Conservation (phyloP, 2,888 invertebrate species). For the Hydroisotoma schaefferi region DNA sequence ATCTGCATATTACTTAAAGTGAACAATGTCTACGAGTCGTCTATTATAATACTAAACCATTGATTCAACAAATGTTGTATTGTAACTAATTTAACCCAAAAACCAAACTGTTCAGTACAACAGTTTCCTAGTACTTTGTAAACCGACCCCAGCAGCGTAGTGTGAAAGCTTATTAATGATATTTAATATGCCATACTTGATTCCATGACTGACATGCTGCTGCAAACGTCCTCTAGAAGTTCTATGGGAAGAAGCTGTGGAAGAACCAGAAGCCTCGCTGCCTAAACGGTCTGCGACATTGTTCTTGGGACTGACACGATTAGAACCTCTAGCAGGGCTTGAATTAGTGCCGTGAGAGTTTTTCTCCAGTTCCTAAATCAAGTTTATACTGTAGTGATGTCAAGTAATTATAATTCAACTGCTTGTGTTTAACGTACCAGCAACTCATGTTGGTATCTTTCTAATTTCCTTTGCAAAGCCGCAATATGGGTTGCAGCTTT, state of each 20-base stretch:
- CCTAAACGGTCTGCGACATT: conserved; percentile 32
- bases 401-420: not conserved
- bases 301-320: conserved; percentile 28
- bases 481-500: conserved; percentile 46
- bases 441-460: conserved; percentile 42
- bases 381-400: not conserved
- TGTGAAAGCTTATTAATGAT: too few relatives aligned
- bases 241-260: conserved; percentile 43
- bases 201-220: conserved; percentile 43
- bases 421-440: conserved; percentile 21
- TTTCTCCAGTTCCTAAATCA: conserved; percentile 33
- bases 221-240: conserved; percentile 42
- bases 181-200: conserved; percentile 38
- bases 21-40: too few relatives aligned
- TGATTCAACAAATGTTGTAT: too few relatives aligned
- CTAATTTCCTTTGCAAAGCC: conserved; percentile 44
- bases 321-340: conserved; percentile 41
- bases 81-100: too few relatives aligned
- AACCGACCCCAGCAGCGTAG: not conserved
- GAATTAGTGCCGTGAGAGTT: conserved; percentile 27
- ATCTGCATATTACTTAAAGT: too few relatives aligned
- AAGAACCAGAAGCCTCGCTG: conserved; percentile 46
- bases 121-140: conserved; percentile 1
- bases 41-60: too few relatives aligned
- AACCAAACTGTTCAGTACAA: too few relatives aligned